Conservation (phyloP, 2,888 invertebrate species). For the Crematogaster levior region DNA sequence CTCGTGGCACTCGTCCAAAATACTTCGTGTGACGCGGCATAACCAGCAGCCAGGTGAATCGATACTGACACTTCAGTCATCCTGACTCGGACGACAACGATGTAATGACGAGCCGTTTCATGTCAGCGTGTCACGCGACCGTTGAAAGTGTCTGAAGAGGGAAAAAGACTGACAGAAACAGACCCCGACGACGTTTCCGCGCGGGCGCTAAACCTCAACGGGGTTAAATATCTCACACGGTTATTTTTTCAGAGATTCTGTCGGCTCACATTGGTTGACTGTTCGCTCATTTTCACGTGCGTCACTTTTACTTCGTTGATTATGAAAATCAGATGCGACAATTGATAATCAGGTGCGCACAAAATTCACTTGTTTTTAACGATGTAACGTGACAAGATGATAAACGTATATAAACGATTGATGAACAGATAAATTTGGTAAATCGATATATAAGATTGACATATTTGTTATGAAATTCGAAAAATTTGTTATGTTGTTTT, state of each 20-base stretch:
- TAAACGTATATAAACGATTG: neutral
- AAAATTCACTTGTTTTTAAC: neutral
- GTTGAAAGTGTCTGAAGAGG: conserved; percentile 20
- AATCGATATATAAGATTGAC: neutral
- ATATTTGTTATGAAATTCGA: neutral
- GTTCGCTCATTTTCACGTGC: neutral
- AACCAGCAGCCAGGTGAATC: conserved; percentile 51
- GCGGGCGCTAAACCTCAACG: conserved; percentile 20
- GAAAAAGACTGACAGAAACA: conserved; percentile 3
- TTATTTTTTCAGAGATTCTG: neutral
- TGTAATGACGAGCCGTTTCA: conserved; percentile 34
- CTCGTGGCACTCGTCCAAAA: neutral
- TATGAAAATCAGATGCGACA: neutral
- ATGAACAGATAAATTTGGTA: neutral
- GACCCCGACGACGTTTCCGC: conserved; percentile 21
- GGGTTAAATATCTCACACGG: neutral
- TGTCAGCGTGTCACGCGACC: conserved; percentile 45
- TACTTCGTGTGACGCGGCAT: conserved; percentile 38
- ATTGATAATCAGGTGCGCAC: neutral
- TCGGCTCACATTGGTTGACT: neutral
- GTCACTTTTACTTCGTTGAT: neutral
- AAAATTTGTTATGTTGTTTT: too few relatives aligned
- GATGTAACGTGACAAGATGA: neutral
- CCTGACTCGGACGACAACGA: conserved; percentile 25
- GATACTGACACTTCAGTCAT: conserved; percentile 60